These are phyloP conservation scores for Sorex maritimensis DNA, from an alignment of 2,797 vertebrate genomes.

Conservation along the genomic window DNA sequence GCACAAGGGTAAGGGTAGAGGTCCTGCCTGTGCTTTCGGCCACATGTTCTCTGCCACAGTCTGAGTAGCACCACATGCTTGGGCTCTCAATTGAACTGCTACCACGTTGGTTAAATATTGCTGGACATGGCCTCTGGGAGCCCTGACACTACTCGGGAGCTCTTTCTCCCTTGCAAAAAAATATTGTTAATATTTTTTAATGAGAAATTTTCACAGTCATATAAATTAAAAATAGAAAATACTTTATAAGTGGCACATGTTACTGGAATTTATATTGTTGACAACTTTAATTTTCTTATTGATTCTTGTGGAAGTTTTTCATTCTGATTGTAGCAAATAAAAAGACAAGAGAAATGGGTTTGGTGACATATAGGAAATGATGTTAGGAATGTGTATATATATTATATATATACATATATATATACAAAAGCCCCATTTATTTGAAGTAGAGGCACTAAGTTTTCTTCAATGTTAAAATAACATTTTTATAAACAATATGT, in stretches of 20 bases:
- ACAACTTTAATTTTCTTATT: slow-evolving; percentile 19
- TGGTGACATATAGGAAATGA: slow-evolving; percentile 49
- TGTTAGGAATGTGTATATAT: neutral
- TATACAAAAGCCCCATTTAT: neutral
- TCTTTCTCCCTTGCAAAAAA: too few relatives aligned
- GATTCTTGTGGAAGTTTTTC: slow-evolving; percentile 10
- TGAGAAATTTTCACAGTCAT: slow-evolving; percentile 1
- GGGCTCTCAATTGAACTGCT: too few relatives aligned
- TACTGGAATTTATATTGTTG: neutral
- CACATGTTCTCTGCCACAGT: too few relatives aligned
- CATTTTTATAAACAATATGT: slow-evolving; percentile 1
- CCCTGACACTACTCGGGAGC: too few relatives aligned
- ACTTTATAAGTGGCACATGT: neutral
- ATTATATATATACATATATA: too few relatives aligned
- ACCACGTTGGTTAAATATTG: too few relatives aligned
- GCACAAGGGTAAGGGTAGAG: too few relatives aligned
- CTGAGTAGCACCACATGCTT: too few relatives aligned
- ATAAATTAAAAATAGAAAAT: neutral
- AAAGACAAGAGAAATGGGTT: neutral
- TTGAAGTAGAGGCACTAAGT: neutral
- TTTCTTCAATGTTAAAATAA: slow-evolving; percentile 37
- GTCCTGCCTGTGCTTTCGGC: too few relatives aligned
- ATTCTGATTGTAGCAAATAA: slow-evolving; percentile 21
- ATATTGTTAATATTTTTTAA: neutral
- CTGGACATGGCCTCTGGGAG: too few relatives aligned